Conservation (phyloP, 2,113 vertebrate genomes). For the Aldabrachelys gigantea region DNA sequence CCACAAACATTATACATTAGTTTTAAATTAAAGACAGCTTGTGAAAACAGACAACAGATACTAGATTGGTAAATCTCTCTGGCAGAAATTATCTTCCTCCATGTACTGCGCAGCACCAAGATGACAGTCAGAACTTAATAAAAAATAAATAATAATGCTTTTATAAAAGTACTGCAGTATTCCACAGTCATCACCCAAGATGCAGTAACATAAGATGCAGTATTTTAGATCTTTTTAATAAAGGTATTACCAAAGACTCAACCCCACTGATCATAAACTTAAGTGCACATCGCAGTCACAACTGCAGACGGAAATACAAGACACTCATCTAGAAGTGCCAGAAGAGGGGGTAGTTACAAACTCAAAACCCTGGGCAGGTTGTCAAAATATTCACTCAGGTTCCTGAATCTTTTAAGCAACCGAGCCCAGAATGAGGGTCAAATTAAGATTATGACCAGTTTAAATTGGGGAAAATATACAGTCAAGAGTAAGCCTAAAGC, state of each 20-base stretch:
- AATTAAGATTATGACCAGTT: neutral
- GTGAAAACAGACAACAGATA: neutral
- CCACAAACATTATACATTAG: neutral
- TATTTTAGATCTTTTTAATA: neutral
- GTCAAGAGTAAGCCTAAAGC: neutral
- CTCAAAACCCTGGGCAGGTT: neutral
- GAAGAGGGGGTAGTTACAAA: neutral
- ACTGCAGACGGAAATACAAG: too few species aligned
- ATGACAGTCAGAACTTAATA: neutral
- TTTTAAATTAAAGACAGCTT: neutral
- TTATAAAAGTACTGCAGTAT: neutral
- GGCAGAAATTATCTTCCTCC: neutral
- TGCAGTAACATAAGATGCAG: neutral
- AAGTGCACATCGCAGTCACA: too few species aligned
- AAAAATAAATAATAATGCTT: neutral
- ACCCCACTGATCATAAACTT: too few species aligned
- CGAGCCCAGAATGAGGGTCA: neutral
- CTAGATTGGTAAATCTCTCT: neutral
- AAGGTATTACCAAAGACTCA: too few species aligned
- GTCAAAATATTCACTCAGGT: neutral
- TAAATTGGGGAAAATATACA: neutral
- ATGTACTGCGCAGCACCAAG: neutral
- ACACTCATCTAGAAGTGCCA: neutral
- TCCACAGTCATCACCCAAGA: neutral
- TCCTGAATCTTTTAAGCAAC: neutral